phyloP scores from a whole-genome alignment of 2,113 vertebrate species.

The Indicator indicator region DNA sequence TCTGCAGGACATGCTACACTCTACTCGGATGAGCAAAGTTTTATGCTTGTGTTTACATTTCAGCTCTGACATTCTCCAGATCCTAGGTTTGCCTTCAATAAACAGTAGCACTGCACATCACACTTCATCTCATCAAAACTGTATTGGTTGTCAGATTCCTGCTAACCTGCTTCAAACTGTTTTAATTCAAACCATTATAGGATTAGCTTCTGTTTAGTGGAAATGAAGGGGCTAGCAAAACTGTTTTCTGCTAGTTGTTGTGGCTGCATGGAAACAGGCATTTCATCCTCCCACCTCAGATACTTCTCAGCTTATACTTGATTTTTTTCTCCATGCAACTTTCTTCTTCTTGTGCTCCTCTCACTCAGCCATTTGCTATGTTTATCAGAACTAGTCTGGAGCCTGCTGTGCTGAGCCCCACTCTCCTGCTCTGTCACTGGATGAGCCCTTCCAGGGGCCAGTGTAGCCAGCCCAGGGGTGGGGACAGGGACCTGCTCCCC shows the following conservation, averaged over 20 bases:
- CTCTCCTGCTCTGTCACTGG: background rate
- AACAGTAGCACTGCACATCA: background rate
- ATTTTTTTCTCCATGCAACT: background rate
- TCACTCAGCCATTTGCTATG: background rate
- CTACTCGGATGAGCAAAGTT: background rate
- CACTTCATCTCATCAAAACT: background rate
- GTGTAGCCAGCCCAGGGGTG: background rate
- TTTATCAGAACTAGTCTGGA: background rate
- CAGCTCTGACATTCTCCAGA: background rate
- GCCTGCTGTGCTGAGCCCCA: background rate
- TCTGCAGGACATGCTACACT: background rate
- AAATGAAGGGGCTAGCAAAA: background rate
- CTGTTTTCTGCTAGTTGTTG: background rate
- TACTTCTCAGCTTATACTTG: background rate
- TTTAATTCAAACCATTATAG: background rate
- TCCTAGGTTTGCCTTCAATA: background rate
- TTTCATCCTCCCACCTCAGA: background rate
- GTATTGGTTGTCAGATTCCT: background rate
- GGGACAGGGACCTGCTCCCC: background rate
- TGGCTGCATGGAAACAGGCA: background rate
- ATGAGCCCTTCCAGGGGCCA: accelerated
- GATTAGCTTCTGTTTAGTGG: background rate
- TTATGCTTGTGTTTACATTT: background rate
- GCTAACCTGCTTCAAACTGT: background rate
- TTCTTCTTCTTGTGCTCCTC: background rate